phyloP scores from a whole-genome alignment of 2,888 invertebrate species.

The Meiosimyza decipiens region DNA sequence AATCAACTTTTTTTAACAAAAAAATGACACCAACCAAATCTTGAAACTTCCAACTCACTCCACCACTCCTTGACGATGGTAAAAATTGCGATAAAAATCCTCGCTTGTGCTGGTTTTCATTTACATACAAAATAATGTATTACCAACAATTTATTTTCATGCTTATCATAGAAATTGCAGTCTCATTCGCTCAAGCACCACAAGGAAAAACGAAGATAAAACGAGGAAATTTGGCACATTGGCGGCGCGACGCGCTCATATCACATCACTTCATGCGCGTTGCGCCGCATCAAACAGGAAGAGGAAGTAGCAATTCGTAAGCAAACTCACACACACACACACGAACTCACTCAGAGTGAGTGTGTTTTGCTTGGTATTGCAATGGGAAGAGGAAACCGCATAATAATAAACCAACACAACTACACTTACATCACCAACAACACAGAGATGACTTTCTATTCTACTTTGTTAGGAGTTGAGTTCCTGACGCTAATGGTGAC shows the following conservation, averaged over 20 bases:
- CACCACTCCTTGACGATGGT: too few relatives aligned
- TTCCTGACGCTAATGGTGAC: background rate
- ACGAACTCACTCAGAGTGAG: background rate
- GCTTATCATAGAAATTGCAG: conserved; percentile 29
- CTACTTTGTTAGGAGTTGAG: conserved; percentile 28
- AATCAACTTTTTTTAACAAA: too few relatives aligned
- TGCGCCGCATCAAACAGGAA: conserved; percentile 4
- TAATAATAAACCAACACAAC: conserved; percentile 4
- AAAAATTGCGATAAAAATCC: too few relatives aligned
- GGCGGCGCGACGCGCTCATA: background rate
- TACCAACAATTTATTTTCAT: conserved; percentile 28
- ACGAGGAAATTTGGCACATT: conserved; percentile 11
- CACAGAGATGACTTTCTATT: conserved; percentile 20
- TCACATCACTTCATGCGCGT: background rate
- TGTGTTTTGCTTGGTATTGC: background rate
- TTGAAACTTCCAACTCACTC: too few relatives aligned
- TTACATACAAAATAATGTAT: conserved; percentile 18
- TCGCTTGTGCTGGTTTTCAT: background rate
- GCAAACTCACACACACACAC: background rate
- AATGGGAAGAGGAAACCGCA: conserved; percentile 23
- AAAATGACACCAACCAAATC: too few relatives aligned
- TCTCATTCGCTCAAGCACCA: conserved; percentile 2
- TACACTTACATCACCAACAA: background rate
- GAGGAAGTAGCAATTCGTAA: conserved; percentile 7
- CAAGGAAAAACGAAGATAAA: background rate